Conservation (phyloP, 2,797 vertebrate species). For the Strix occidentalis region DNA sequence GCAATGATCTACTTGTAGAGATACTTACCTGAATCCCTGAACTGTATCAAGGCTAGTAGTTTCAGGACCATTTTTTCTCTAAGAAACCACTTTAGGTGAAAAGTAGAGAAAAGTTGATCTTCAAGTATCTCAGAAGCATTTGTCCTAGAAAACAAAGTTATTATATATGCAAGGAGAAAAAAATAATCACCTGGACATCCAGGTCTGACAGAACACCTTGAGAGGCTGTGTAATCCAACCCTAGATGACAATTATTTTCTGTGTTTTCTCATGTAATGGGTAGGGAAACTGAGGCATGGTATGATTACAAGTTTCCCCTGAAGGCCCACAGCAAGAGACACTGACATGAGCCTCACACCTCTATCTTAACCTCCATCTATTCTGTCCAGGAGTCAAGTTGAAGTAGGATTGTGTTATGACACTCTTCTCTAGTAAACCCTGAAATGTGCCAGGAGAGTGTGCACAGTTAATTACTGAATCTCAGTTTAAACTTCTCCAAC, state of each 20-base stretch:
- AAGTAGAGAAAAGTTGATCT: neutral
- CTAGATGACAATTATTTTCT: neutral
- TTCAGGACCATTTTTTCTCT: neutral
- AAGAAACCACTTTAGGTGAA: neutral
- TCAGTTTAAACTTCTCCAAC: neutral
- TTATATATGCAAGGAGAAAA: neutral
- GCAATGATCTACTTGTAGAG: neutral
- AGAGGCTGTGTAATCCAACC: neutral
- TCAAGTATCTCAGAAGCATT: neutral
- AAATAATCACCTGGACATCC: neutral
- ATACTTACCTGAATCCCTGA: neutral
- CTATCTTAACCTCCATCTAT: neutral
- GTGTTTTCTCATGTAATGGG: neutral
- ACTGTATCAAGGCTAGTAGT: neutral
- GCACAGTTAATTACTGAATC: neutral
- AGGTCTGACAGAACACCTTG: neutral
- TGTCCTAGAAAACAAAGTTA: neutral
- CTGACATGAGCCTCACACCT: accelerated
- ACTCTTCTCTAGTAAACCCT: neutral
- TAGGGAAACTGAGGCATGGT: neutral
- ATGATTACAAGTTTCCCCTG: neutral
- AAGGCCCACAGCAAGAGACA: too few species aligned
- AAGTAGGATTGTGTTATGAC: neutral
- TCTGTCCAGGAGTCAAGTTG: neutral
- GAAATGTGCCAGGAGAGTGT: neutral